Evolutionary conservation across 2,797 vertebrate genomes (phyloP).

Genomic region (Halcyon chelicuti): DNA sequence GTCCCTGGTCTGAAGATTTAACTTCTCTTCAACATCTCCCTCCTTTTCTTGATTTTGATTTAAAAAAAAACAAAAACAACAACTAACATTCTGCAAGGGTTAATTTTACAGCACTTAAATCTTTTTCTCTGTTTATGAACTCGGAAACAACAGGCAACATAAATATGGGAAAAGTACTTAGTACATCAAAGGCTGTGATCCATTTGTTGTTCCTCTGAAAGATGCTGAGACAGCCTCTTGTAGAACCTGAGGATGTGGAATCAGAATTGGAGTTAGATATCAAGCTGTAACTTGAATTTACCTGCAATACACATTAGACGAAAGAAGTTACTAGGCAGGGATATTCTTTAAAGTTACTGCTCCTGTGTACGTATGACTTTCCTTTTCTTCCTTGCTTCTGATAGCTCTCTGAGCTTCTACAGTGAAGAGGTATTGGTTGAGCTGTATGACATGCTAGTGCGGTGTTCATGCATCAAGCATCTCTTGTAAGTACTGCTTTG

Average conservation of each 20-base stretch:
- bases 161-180: background rate
- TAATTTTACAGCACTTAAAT: background rate
- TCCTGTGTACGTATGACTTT: background rate
- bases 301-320: background rate
- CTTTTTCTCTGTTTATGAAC: background rate
- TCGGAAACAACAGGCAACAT: background rate
- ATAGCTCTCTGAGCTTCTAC: background rate
- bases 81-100: background rate
- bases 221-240: background rate
- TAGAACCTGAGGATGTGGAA: background rate
- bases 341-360: background rate
- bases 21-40: background rate
- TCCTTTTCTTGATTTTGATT: background rate
- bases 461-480: background rate
- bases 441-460: background rate
- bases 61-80: background rate
- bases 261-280: background rate
- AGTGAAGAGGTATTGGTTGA: background rate
- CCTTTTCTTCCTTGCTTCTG: background rate
- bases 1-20: background rate
- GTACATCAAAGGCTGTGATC: background rate
- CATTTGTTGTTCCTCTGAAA: background rate
- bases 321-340: background rate
- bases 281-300: background rate
- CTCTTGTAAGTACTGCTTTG: background rate